A percentile compares a stretch with the other conserved stretches of the same genome.
Evolutionary conservation across 2,888 invertebrate species (phyloP).

Genomic region (Thelaira solivaga): DNA sequence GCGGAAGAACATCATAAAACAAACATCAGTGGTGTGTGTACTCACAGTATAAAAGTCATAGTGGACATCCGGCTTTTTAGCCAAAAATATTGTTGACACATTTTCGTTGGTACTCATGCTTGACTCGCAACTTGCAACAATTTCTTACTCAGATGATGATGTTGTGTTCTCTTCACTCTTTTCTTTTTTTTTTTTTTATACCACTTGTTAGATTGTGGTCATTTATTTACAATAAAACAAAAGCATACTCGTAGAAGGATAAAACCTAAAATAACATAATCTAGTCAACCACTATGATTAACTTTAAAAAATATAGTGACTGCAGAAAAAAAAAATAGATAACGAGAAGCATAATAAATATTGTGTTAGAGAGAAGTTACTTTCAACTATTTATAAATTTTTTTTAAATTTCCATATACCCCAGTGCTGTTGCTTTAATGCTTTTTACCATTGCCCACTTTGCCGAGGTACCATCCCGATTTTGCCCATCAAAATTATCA

Average conservation of each 20-base stretch:
- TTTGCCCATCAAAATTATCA: too few relatives aligned
- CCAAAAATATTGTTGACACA: slow-evolving; percentile 40
- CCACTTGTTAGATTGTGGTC: slow-evolving; percentile 53
- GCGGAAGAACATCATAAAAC: slow-evolving; percentile 38
- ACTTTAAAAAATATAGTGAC: not conserved
- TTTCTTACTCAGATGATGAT: slow-evolving; percentile 27
- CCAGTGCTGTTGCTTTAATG: too few relatives aligned
- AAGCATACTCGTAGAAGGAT: not conserved
- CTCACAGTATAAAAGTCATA: slow-evolving; percentile 14
- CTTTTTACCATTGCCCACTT: too few relatives aligned
- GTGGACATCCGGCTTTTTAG: slow-evolving; percentile 35
- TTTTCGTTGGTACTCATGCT: not conserved
- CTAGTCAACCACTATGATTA: slow-evolving; percentile 1
- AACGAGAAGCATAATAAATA: too few relatives aligned
- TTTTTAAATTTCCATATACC: too few relatives aligned
- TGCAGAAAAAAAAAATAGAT: not conserved
- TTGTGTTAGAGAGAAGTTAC: too few relatives aligned
- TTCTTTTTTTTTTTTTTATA: slow-evolving; percentile 2
- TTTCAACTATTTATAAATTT: too few relatives aligned
- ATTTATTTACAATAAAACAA: slow-evolving; percentile 23
- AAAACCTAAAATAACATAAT: slow-evolving; percentile 27
- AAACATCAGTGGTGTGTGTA: slow-evolving; percentile 32
- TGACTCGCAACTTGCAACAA: not conserved
- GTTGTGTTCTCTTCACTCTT: slow-evolving; percentile 1
- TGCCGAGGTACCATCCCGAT: too few relatives aligned